phyloP scores from a whole-genome alignment of 2,888 invertebrate genomes.

The Oligia latruncula region DNA sequence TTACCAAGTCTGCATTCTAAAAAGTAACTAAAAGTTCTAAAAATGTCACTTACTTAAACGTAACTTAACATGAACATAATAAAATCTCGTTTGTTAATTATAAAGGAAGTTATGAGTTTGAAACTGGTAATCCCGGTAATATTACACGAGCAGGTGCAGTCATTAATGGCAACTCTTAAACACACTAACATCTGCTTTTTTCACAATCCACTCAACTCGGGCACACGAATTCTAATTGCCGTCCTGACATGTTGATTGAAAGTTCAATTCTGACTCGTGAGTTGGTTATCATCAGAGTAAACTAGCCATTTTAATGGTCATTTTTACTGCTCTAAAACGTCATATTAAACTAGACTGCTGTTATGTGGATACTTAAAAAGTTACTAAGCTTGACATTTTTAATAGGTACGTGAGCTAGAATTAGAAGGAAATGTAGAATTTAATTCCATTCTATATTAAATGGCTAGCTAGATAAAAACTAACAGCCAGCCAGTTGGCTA shows the following conservation, averaged over 20 bases:
- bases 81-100: conserved; percentile 52
- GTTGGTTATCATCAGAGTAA: conserved; percentile 63
- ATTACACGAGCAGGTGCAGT: conserved; percentile 83
- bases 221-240: conserved; percentile 83
- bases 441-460: conserved; percentile 44
- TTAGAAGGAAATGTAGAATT: conserved; percentile 34
- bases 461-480: conserved; percentile 33
- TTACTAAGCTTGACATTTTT: conserved; percentile 28
- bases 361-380: conserved; percentile 48
- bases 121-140: conserved; percentile 72
- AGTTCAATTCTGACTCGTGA: conserved; percentile 71
- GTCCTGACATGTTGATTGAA: conserved; percentile 77
- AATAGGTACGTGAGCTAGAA: conserved; percentile 1
- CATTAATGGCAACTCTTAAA: conserved; percentile 82
- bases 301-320: conserved; percentile 69
- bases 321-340: conserved; percentile 69
- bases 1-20: conserved; percentile 34
- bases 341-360: conserved; percentile 62
- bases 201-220: conserved; percentile 79
- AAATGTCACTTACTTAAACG: conserved; percentile 17
- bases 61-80: conserved; percentile 23
- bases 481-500: conserved; percentile 26
- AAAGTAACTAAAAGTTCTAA: not conserved
- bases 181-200: conserved; percentile 87
- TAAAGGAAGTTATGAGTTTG: conserved; percentile 59